Evolutionary conservation across 2,113 vertebrate species (phyloP).

Genomic region (Leptodactylus fuscus): DNA sequence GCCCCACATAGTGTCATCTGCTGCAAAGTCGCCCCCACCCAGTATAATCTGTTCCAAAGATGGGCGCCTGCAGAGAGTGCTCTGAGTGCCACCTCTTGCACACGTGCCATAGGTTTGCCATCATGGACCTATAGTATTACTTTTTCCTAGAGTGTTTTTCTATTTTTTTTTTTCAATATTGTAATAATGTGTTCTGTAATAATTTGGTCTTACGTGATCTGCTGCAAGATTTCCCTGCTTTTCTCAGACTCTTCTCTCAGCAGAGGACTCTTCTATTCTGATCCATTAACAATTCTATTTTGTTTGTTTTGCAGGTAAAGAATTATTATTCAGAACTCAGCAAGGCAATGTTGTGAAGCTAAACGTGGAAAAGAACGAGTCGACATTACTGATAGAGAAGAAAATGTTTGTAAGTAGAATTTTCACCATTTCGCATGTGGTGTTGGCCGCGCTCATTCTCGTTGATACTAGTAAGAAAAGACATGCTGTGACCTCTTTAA

Average conservation of each 20-base stretch:
- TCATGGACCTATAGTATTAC: too few relatives aligned
- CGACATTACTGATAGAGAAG: constrained; percentile 88
- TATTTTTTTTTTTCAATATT: neutral
- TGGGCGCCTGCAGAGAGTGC: too few relatives aligned
- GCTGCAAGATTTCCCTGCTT: neutral
- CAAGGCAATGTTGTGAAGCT: constrained; percentile 86
- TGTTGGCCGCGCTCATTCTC: too few relatives aligned
- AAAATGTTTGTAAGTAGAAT: constrained; percentile 94
- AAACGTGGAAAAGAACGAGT: constrained; percentile 84
- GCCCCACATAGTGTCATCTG: too few relatives aligned
- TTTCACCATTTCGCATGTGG: too few relatives aligned
- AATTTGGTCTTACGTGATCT: neutral
- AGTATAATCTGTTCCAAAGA: too few relatives aligned
- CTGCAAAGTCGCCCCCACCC: too few relatives aligned
- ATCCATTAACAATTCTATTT: constrained; percentile 53
- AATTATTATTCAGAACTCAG: constrained; percentile 88
- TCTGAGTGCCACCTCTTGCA: too few relatives aligned
- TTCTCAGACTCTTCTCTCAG: neutral
- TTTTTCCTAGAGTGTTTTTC: too few relatives aligned
- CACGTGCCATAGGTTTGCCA: too few relatives aligned
- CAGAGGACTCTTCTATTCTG: neutral
- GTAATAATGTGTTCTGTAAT: neutral
- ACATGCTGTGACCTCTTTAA: too few relatives aligned
- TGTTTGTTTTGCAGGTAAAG: constrained; percentile 78
- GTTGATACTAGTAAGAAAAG: too few relatives aligned